Base-by-base conservation (phyloP, 2,797 vertebrate genomes). In the Pipistrellus kuhlii region DNA sequence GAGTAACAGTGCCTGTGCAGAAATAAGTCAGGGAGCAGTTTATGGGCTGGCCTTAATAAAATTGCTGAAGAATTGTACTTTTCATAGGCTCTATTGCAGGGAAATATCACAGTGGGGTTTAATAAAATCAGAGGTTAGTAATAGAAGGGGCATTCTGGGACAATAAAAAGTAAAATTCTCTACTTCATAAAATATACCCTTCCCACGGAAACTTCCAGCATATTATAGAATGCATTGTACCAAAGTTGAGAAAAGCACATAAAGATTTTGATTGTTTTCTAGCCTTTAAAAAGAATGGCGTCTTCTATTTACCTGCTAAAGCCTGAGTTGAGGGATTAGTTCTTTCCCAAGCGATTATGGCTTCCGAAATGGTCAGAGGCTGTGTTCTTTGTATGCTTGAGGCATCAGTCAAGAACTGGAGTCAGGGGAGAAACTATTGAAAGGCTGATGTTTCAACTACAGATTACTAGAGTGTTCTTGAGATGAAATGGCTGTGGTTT, bases 161-260 rank as follows among this genome's bases (percentile, higher is more conserved):
- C 96, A 73, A 94, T 53, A 93, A 81, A 90, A 94, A 90, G 77
- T 85, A 88, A 94, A 91, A 76, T 48, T 89, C 94, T 94, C 62
- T 55, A 53, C 85, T 71, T 68, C 57, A 78, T 94, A 90, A 91
- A 96, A 72, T 92, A 30, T 32, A 92, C 20, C 25, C 57, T 96
- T 95, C 62, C 32, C 7, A 82, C 38, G 53, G 64, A 95, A 96
- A 92, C 88, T 88, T 57, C 78, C 48, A 94, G 5, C 2, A 2
- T 68, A n/a, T 66, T 92, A 66, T 62, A 72, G 55, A 90, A n/a
- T 8, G 90, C 95, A 91, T 51, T 78, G 15, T 32, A 59, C 14
- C 72, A n/a, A 69, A 48, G 51, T 77, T 46, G 69, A 38, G 15
- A 85, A 92, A 88, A 80, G 38, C 3, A 75, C 13, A 73, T 71